Conservation (phyloP, 2,888 invertebrate species). For the Tinea pellionella region DNA sequence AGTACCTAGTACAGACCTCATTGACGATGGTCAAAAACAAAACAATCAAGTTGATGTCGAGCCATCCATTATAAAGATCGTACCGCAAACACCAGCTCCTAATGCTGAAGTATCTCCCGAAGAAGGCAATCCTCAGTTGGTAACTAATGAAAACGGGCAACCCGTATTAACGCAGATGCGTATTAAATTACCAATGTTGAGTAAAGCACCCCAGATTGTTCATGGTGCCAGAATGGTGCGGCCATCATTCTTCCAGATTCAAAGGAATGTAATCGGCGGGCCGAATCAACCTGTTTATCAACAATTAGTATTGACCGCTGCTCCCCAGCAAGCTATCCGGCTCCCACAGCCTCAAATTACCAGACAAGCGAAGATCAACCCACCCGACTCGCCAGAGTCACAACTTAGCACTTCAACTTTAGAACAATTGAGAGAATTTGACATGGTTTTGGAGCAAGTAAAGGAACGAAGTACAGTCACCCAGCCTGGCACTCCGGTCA, state of each 20-base stretch:
- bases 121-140: slow-evolving; percentile 36
- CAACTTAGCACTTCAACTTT: slow-evolving; percentile 80
- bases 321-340: slow-evolving; percentile 54
- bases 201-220: slow-evolving; percentile 65
- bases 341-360: slow-evolving; percentile 34
- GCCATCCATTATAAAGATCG: slow-evolving; percentile 57
- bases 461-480: slow-evolving; percentile 80
- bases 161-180: slow-evolving; percentile 66
- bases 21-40: slow-evolving; percentile 50
- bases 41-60: slow-evolving; percentile 41
- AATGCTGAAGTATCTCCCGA: slow-evolving; percentile 35
- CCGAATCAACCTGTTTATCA: slow-evolving; percentile 65
- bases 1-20: slow-evolving; percentile 55
- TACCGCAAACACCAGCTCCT: slow-evolving; percentile 40
- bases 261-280: slow-evolving; percentile 71
- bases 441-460: slow-evolving; percentile 83
- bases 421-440: slow-evolving; percentile 83
- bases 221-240: slow-evolving; percentile 68
- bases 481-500: slow-evolving; percentile 27
- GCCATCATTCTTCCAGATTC: slow-evolving; percentile 70
- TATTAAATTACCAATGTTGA: slow-evolving; percentile 62
- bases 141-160: slow-evolving; percentile 38
- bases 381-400: slow-evolving; percentile 57
- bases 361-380: slow-evolving; percentile 20
- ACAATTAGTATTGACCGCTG: slow-evolving; percentile 59